Conservation (phyloP, 1,140 invertebrate species). For the Heliconius himera region DNA sequence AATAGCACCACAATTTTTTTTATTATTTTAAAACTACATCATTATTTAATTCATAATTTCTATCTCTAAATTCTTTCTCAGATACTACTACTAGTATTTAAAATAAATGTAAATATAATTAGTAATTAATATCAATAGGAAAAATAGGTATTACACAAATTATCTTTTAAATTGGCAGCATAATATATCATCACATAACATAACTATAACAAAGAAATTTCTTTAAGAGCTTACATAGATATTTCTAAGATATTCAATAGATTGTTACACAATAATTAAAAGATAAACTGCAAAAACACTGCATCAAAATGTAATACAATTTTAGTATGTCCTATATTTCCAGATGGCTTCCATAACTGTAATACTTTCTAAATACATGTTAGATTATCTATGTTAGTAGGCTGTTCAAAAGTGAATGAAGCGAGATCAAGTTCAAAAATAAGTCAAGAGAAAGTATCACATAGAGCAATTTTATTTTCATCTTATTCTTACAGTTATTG, state of each 20-base stretch:
- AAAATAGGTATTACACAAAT: background rate
- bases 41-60: no score
- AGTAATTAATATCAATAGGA: no score
- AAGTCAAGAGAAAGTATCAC: conserved; percentile 16
- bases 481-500: background rate
- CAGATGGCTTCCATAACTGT: conserved; percentile 34
- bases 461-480: background rate
- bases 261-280: background rate
- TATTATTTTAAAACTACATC: no score
- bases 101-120: no score
- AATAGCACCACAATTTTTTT: no score
- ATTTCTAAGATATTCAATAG: background rate
- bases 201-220: background rate
- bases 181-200: background rate
- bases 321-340: conserved; percentile 22
- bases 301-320: conserved; percentile 11
- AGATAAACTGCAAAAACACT: background rate
- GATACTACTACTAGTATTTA: no score
- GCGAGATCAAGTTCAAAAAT: conserved; percentile 21
- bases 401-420: conserved; percentile 27
- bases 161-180: background rate
- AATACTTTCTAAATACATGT: conserved; percentile 32
- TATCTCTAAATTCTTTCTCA: no score
- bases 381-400: conserved; percentile 34
- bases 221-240: background rate